Evolutionary conservation across 1,140 invertebrate species (phyloP), one percentile per base, ranked within the genome.

Genomic region (Drosophila gunungcola): DNA sequence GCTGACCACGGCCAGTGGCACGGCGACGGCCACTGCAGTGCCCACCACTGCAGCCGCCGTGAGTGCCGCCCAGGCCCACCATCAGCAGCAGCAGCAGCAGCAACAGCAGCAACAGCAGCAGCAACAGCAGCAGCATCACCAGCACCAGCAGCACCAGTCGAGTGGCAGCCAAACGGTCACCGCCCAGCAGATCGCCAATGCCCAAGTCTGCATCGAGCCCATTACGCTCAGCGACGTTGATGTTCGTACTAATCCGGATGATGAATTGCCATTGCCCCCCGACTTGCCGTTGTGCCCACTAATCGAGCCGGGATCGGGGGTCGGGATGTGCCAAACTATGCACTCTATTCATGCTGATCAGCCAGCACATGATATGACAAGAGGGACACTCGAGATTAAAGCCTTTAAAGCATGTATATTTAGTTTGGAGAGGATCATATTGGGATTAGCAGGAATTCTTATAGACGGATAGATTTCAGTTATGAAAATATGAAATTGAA

Each of bases 201-300:
- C 95, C 88, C 95, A 95, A 93, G 96, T 97, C 94, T 96, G 96
- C 94, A 94, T 95, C 90, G 95, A 95, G 90, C 94, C 95, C 86
- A 94, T 94, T 93, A 94, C 93, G 68, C 93, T 94, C 84, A 93
- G 93, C 82, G 95, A 95, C 90, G 95, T 95, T 80, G 95, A 95
- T 94, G 95, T 95, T 95, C 93, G 94, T 93, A 93, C 91, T 91
- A 88, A 90, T 79, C 73, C 65, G 61, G 77, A 52, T 64, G 80
- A 78, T 21, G 16, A 21, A 21, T 21, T 21, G 16, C 16, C 16
- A 51, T 10, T 25, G 39, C 4, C 46, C 16, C 13, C 6, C 41
- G 38, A 45, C 56, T 60, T 90, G 80, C 60, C 77, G 57, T 74
- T 72, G 51, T 64, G 45, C 45, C 29, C 27, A 43, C 34, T 61